Percentiles rank a stretch among this genome's conserved stretches.
These are phyloP conservation scores for Taxidea taxus DNA, from an alignment of 2,113 vertebrate species.

Conservation along the genomic window DNA sequence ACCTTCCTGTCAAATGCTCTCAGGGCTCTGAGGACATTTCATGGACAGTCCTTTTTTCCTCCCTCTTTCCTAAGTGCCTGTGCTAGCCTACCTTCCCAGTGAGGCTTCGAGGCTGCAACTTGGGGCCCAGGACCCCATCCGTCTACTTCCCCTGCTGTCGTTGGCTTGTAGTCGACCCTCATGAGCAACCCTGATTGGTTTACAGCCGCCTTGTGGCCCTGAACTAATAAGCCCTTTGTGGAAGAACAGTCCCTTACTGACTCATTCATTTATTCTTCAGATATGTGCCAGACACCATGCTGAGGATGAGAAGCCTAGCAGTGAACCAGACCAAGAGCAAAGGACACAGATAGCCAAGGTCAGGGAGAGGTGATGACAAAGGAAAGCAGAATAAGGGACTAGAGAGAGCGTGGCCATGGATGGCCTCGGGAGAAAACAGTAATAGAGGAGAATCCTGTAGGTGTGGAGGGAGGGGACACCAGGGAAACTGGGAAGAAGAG, in stretches of 20 bases:
- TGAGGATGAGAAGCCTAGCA: not conserved
- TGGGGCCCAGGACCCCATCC: not conserved
- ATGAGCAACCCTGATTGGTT: not conserved
- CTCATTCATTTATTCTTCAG: not conserved
- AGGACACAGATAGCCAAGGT: accelerated
- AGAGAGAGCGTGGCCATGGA: not conserved
- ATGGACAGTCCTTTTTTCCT: not conserved
- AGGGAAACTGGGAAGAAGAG: not conserved
- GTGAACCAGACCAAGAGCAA: not conserved
- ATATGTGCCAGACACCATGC: not conserved
- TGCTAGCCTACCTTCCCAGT: not conserved
- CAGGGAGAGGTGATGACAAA: not conserved
- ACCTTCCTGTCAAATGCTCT: not conserved
- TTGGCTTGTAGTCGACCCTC: not conserved
- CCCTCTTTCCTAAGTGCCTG: not conserved
- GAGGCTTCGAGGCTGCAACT: not conserved
- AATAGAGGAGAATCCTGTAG: not conserved
- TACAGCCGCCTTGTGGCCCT: not conserved
- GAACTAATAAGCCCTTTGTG: not conserved
- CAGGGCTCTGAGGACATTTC: not conserved
- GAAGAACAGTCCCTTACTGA: not conserved
- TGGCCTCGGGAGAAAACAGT: not conserved
- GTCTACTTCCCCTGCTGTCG: not conserved
- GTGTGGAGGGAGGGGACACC: not conserved
- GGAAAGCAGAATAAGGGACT: not conserved